Evolutionary conservation across 2,113 vertebrate species (phyloP).

Genomic region (Seriola rivoliana): DNA sequence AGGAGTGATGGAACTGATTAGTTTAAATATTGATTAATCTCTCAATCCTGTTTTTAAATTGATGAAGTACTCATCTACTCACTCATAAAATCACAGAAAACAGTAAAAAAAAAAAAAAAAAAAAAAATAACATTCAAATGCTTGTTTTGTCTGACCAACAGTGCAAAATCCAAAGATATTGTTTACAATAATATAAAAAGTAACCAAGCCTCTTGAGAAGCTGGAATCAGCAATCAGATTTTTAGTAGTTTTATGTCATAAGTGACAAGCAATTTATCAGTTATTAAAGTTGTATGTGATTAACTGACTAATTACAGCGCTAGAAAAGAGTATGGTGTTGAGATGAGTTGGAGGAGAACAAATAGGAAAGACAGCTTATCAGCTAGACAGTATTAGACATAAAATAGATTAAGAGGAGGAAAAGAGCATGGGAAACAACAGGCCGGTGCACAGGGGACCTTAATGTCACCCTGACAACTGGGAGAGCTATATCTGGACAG

Average conservation of each 20-base stretch:
- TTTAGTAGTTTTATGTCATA: not conserved
- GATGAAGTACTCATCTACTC: not conserved
- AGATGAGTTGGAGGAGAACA: not conserved
- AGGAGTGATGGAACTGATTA: not conserved
- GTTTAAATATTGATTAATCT: not conserved
- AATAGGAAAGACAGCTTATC: not conserved
- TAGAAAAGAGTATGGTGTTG: not conserved
- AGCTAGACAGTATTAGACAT: not conserved
- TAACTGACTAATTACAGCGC: not conserved
- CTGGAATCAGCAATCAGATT: not conserved
- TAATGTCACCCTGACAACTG: constrained; percentile 73
- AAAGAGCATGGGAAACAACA: constrained; percentile 32
- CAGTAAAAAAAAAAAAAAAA: not conserved
- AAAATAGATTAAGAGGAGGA: not conserved
- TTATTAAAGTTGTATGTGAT: not conserved
- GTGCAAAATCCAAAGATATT: not conserved
- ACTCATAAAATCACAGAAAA: not conserved
- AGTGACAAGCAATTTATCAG: not conserved
- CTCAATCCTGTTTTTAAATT: not conserved
- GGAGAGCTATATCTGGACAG: constrained; percentile 68
- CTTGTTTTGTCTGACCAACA: not conserved
- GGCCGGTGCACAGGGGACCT: not conserved
- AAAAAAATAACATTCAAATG: not conserved
- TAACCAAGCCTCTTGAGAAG: not conserved
- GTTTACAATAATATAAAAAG: not conserved